Base-by-base conservation (phyloP, 2,888 invertebrate genomes). In the Syrista parreyssii region DNA sequence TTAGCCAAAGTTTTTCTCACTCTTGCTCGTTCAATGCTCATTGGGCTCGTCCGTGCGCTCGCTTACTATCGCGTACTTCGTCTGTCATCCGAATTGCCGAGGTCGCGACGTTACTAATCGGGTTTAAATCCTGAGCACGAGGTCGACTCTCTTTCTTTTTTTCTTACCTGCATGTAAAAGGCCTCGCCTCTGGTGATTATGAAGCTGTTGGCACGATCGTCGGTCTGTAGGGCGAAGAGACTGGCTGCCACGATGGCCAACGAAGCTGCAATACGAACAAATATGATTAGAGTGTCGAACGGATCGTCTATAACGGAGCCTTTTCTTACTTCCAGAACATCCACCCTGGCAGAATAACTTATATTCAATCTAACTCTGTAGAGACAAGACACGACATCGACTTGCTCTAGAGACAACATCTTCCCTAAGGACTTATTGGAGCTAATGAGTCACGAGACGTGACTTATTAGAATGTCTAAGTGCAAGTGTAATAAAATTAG, bases 131-230 rank as follows among this genome's bases (percentile, higher is more conserved):
- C 55, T 55, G 23, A 55, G 55, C 72, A 71, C 72, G 72, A 71
- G 72, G 31, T n/a, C 11, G 72, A 15, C 30, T 71, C 33, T 33
- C 72, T 71, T 71, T 33, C 0, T 71, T 30, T 32, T 71, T 30
- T 32, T n/a, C 86, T 91, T 92, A 97, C 97, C 95, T 97, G 97
- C 91, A 97, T 94, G 92, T 97, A 97, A 92, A 97, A 97, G 79
- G 96, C 97, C 89, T 96, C 95, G 82, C 97, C 96, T 86, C 97
- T 94, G 76, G 94, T 94, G 82, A 97, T 93, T 87, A 93, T 93
- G 91, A 96, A 97, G 78, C 97, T 97, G 89, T 93, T 94, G 84
- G 94, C 93, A 86, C 92, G 91, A 92, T 96, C 96, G 93, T 97
- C 96, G 88, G 96, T 96, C 93, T 97, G 97, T 77, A 97, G 92